Evolutionary conservation across 2,113 vertebrate species (phyloP), one percentile per base, ranked within the genome.

Genomic region (Plecotus auritus): DNA sequence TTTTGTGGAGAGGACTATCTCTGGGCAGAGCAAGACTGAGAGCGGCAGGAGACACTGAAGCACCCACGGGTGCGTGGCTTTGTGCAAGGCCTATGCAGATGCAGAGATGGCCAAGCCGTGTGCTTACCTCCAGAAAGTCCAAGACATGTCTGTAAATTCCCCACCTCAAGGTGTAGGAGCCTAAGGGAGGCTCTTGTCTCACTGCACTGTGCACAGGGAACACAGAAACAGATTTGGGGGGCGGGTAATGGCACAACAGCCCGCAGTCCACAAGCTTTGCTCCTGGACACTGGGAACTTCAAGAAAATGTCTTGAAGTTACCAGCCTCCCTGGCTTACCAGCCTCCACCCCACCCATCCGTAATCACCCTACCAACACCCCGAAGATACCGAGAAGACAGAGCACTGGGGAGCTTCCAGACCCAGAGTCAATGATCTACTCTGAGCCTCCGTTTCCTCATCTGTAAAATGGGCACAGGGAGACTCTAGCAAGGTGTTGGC

Each of bases 401-500:
- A 80, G 26, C n/a, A 9, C 13, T 51, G 26, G 61, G 45, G n/a
- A 61, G 42, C 77, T 0, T 17, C 28, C 70, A 66, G 23, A 47
- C 9, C 0, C 30, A 80, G 42, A 77, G 54, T n/a, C 74, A n/a
- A 1, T 5, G n/a, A 35, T 18, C 47, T 26, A 37, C 28, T 30
- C 74, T 8, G 18, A n/a, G 49, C 76, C 92, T 88, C 45, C 0
- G 12, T 61, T 37, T 82, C 47, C 86, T 86, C 78, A 17, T 59
- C 45, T 76, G 42, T 37, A 76, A 93, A 66, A n/a, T 8, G 45
- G 20, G 32, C 7, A 14, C 11, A 10, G 11, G 14, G 61, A 66
- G 26, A 10, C 30, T 13, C 7, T 5, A 45, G 23, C 16, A 0
- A 59, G 14, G 16, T 7, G 13, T 42, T 2, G 2, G 13, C 40